These are phyloP conservation scores for Pristiophorus japonicus DNA, from an alignment of 2,113 vertebrate genomes.

Conservation along the genomic window DNA sequence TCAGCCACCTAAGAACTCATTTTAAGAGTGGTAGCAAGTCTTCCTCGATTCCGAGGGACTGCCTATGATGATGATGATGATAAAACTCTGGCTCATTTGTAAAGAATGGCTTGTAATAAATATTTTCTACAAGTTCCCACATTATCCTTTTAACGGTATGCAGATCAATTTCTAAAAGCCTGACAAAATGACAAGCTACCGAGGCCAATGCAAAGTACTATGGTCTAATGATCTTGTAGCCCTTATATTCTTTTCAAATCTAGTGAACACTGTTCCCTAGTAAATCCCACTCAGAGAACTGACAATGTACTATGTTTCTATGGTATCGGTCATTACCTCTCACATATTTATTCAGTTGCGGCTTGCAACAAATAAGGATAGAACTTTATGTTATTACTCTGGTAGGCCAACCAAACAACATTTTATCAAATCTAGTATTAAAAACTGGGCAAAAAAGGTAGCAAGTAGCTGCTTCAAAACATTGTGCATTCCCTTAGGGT, in stretches of 20 bases:
- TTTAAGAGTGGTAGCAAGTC: no score
- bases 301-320: background rate
- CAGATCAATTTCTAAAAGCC: background rate
- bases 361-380: slow-evolving; percentile 11
- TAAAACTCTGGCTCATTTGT: background rate
- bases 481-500: background rate
- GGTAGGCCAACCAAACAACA: background rate
- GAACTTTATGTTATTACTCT: background rate
- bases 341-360: background rate
- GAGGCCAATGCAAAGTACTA: background rate
- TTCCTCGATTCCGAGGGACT: no score
- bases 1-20: no score
- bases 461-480: background rate
- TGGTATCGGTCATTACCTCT: background rate
- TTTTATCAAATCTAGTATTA: background rate
- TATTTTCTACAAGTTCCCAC: background rate
- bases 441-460: background rate
- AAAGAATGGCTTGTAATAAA: background rate
- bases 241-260: slow-evolving; percentile 8
- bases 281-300: background rate
- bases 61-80: no score
- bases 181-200: background rate
- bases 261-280: background rate
- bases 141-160: background rate
- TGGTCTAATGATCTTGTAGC: background rate